These are phyloP conservation scores for Lepilemur septentrionalis DNA, from an alignment of 2,797 vertebrate genomes.

Conservation along the genomic window DNA sequence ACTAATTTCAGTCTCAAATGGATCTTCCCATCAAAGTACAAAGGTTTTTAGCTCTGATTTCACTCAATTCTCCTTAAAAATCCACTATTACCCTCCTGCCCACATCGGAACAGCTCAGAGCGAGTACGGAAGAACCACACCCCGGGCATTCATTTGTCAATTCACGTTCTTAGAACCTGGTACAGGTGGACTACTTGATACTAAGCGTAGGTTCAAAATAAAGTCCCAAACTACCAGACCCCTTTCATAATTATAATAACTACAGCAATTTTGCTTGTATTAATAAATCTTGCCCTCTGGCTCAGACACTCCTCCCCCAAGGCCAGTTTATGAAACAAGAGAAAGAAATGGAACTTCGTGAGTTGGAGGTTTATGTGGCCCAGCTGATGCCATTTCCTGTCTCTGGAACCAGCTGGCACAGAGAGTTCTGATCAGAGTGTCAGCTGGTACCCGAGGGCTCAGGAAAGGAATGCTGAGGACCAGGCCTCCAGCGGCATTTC, in stretches of 20 bases:
- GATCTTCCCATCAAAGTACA: not conserved
- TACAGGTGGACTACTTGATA: not conserved
- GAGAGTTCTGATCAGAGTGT: constrained; percentile 44
- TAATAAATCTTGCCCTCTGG: not conserved
- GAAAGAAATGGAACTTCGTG: not conserved
- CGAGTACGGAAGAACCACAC: not conserved
- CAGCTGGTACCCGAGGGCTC: constrained; percentile 65
- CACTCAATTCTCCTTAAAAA: not conserved
- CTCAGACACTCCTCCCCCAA: not conserved
- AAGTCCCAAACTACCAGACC: not conserved
- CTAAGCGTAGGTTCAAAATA: not conserved
- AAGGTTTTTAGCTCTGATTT: not conserved
- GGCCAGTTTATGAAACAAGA: not conserved
- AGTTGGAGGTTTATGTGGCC: constrained; percentile 16
- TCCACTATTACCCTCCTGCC: not conserved
- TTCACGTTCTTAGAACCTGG: not conserved
- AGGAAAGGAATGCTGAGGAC: constrained; percentile 55
- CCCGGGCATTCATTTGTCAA: no score
- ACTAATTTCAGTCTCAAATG: not conserved
- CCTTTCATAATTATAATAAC: not conserved
- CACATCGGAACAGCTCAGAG: not conserved
- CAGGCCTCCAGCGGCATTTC: constrained; percentile 47
- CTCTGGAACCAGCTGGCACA: not conserved
- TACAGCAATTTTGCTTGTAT: not conserved
- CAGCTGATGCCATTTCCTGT: not conserved